These are phyloP conservation scores for Iguana delicatissima DNA, from an alignment of 2,797 vertebrate genomes.

Conservation along the genomic window DNA sequence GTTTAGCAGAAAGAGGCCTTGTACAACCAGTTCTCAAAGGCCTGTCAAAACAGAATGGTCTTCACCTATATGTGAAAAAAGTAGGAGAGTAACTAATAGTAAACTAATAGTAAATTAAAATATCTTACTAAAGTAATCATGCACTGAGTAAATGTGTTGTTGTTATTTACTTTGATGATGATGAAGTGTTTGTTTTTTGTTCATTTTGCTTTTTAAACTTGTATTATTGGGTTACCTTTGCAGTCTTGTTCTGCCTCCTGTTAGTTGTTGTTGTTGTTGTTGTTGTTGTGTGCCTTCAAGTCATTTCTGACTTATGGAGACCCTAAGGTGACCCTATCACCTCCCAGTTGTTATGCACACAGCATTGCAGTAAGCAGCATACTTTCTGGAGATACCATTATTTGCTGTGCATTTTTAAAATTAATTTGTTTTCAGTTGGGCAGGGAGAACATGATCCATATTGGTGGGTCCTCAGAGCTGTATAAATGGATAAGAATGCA, in stretches of 20 bases:
- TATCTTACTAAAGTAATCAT: too few species aligned
- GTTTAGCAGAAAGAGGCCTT: too few species aligned
- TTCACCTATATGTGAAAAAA: too few species aligned
- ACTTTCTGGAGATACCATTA: background rate
- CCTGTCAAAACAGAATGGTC: too few species aligned
- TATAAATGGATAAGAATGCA: background rate
- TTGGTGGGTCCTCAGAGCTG: background rate
- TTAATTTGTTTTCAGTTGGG: background rate
- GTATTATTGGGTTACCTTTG: background rate
- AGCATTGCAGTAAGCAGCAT: fast-evolving
- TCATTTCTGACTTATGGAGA: too few species aligned
- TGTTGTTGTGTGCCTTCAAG: too few species aligned
- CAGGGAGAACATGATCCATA: background rate
- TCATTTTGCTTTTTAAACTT: background rate
- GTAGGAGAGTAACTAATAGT: too few species aligned
- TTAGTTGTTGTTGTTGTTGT: background rate
- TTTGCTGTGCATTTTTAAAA: background rate
- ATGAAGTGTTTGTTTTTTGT: too few species aligned
- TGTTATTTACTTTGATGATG: background rate
- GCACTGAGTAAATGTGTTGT: too few species aligned
- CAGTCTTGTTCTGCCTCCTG: background rate
- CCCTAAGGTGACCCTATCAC: too few species aligned
- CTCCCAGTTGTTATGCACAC: background rate
- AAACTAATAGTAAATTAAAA: too few species aligned
- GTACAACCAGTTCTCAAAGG: too few species aligned